Evolutionary conservation across 2,113 vertebrate genomes (phyloP).

Genomic region (Microtus richardsoni): DNA sequence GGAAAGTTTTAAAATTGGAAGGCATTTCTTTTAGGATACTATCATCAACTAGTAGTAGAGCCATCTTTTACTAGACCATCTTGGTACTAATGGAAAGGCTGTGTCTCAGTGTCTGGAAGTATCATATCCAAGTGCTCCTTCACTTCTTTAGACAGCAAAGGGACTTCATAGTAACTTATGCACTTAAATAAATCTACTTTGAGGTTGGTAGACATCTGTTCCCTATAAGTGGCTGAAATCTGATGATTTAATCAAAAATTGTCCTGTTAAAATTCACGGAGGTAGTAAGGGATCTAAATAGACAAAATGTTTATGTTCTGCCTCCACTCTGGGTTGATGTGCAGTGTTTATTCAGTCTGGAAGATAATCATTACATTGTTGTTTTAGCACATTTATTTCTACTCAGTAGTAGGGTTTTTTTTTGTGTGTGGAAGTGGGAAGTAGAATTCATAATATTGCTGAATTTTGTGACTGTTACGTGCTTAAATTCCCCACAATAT

Average conservation of each 20-base stretch:
- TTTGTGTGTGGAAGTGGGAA: slow-evolving; percentile 63
- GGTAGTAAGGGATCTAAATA: slow-evolving; percentile 51
- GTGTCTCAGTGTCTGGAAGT: neutral
- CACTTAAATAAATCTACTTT: slow-evolving; percentile 6
- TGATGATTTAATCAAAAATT: slow-evolving; percentile 25
- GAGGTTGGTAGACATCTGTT: neutral
- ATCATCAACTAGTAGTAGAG: neutral
- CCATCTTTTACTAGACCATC: neutral
- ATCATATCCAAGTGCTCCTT: neutral
- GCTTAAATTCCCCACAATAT: slow-evolving; percentile 80
- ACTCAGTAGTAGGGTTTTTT: slow-evolving; percentile 47
- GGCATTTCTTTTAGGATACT: slow-evolving; percentile 21
- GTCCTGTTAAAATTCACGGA: neutral
- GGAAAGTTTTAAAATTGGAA: slow-evolving; percentile 40
- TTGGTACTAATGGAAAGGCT: neutral
- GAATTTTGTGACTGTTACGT: slow-evolving; percentile 78
- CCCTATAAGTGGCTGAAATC: neutral
- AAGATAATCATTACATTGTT: neutral
- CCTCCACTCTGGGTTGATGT: neutral
- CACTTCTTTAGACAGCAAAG: slow-evolving; percentile 19
- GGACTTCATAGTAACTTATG: neutral
- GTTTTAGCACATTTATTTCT: slow-evolving; percentile 41
- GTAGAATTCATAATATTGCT: slow-evolving; percentile 69
- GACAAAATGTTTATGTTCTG: slow-evolving; percentile 34
- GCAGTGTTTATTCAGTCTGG: slow-evolving; percentile 47